A percentile compares a stretch with the other conserved stretches of the same genome.
Evolutionary conservation across 2,797 vertebrate genomes (phyloP).

Genomic region (Toxotes lorentzi): DNA sequence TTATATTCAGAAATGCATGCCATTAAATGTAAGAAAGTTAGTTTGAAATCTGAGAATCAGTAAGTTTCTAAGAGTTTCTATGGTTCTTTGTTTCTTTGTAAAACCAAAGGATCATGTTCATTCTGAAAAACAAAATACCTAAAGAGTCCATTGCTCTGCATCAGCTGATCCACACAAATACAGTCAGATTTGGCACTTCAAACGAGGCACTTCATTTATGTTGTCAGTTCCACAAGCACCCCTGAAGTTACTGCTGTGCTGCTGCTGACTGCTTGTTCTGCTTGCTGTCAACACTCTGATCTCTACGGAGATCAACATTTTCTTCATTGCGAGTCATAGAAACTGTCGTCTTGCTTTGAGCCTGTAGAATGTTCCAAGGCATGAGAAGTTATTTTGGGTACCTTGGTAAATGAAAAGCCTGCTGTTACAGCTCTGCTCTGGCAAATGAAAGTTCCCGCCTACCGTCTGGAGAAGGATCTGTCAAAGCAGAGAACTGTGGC

Average conservation of each 20-base stretch:
- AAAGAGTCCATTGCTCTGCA: background rate
- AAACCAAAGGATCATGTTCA: background rate
- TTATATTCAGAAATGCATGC: background rate
- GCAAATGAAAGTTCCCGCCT: conserved; percentile 20
- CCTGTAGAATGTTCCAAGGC: conserved; percentile 8
- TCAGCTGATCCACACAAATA: conserved; percentile 5
- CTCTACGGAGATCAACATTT: conserved; percentile 13
- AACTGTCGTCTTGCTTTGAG: conserved; percentile 22
- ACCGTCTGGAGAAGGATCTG: conserved; percentile 13
- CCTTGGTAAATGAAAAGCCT: conserved; percentile 31
- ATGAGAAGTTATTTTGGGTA: conserved; percentile 46
- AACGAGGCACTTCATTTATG: conserved; percentile 1
- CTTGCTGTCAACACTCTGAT: conserved; percentile 23
- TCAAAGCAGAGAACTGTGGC: conserved; percentile 17
- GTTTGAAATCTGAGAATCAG: background rate
- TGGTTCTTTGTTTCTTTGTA: background rate
- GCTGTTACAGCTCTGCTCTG: conserved; percentile 13
- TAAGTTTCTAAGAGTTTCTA: background rate
- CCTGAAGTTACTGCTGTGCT: conserved; percentile 27
- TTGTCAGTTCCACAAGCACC: conserved; percentile 5
- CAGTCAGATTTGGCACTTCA: conserved; percentile 7
- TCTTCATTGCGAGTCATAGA: conserved; percentile 34
- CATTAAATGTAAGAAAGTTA: background rate
- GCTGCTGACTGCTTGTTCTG: conserved; percentile 20
- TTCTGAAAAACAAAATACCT: background rate